Conservation (phyloP, 2,113 vertebrate genomes). For the Hiodon tergisus region DNA sequence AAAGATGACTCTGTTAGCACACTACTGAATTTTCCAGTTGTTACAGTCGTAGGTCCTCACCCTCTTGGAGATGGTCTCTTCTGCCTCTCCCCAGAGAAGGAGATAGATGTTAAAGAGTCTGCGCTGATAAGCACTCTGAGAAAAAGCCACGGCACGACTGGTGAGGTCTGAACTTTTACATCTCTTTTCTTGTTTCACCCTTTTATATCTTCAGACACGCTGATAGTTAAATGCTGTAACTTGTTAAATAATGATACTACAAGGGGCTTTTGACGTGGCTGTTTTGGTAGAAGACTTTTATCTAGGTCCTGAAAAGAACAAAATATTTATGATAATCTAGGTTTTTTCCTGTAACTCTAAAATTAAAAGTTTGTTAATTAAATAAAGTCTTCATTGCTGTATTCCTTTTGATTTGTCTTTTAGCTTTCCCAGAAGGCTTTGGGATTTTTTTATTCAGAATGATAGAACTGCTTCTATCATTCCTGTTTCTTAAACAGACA, state of each 20-base stretch:
- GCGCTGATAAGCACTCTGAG: constrained; percentile 71
- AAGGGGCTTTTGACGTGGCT: no score
- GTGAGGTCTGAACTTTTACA: constrained; percentile 40
- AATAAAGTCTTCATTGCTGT: background rate
- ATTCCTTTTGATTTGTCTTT: background rate
- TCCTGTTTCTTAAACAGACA: no score
- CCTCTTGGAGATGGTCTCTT: constrained; percentile 36
- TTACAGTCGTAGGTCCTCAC: background rate
- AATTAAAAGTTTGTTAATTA: background rate
- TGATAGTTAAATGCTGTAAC: no score
- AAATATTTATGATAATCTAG: background rate
- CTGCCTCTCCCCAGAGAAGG: constrained; percentile 60
- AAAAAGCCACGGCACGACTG: constrained; percentile 75
- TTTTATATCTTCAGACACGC: no score
- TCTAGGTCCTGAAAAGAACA: background rate
- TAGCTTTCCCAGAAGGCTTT: background rate
- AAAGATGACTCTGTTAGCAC: background rate
- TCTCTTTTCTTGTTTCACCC: background rate
- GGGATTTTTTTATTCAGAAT: background rate
- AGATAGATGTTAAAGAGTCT: constrained; percentile 66
- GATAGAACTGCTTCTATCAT: background rate
- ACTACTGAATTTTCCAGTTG: background rate
- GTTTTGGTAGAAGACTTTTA: background rate
- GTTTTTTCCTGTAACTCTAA: background rate
- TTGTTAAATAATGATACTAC: no score